Evolutionary conservation across 2,113 vertebrate species (phyloP).

Genomic region (Copsychus sechellarum): DNA sequence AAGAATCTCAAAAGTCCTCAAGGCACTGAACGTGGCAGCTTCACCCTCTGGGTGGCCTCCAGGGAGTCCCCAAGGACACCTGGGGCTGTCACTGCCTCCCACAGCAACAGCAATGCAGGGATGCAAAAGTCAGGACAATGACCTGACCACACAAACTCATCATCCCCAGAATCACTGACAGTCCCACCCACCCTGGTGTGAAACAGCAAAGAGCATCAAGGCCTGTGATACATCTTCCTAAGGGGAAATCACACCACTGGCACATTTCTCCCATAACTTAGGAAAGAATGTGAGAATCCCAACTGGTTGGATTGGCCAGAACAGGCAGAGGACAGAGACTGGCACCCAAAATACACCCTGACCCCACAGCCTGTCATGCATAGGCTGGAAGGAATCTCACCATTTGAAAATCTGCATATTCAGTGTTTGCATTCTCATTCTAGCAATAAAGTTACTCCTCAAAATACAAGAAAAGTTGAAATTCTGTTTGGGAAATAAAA

Average conservation of each 20-base stretch:
- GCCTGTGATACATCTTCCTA: background rate
- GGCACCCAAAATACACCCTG: background rate
- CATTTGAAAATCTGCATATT: background rate
- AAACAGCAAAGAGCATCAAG: background rate
- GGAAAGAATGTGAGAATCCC: background rate
- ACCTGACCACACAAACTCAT: background rate
- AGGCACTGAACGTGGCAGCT: background rate
- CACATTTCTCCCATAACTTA: background rate
- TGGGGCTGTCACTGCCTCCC: background rate
- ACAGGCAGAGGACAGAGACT: background rate
- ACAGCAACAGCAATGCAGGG: rapidly evolving
- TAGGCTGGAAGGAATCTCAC: background rate
- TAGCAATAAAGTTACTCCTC: background rate
- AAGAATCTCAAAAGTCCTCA: background rate
- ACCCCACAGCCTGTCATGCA: background rate
- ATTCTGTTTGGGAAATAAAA: background rate
- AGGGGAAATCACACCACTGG: background rate
- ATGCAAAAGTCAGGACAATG: background rate
- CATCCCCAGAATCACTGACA: background rate
- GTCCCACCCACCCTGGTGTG: rapidly evolving
- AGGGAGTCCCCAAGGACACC: background rate
- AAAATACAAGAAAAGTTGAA: background rate
- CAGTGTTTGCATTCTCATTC: background rate
- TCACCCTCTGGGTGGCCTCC: background rate
- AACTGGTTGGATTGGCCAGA: background rate